A percentile compares a stretch with the other conserved stretches of the same genome.
Conservation (phyloP, 37 sponge, comb jelly and placozoan species). For the Hormiphora californensis region DNA sequence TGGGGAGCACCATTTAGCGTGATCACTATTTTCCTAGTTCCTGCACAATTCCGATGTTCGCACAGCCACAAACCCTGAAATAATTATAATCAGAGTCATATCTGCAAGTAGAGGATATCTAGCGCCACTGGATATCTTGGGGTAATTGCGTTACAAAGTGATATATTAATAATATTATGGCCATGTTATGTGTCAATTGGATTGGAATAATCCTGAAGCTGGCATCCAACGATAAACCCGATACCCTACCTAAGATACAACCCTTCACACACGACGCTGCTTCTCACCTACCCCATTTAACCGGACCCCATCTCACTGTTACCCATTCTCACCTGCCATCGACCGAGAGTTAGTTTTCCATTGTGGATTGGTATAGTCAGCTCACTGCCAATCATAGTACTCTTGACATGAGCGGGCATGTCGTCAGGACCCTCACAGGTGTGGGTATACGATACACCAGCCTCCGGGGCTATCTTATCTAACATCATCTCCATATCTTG, state of each 20-base stretch:
- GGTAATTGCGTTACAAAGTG: too few relatives aligned
- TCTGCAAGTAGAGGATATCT: too few relatives aligned
- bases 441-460: constrained; percentile 2
- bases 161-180: neutral
- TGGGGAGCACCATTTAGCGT: constrained; percentile 41
- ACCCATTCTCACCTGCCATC: constrained; percentile 12
- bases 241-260: neutral
- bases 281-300: neutral
- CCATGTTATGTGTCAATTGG: neutral
- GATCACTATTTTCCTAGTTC: constrained; percentile 46
- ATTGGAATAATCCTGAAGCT: neutral
- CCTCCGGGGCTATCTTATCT: constrained; percentile 26
- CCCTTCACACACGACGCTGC: neutral
- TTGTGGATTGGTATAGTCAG: constrained; percentile 28
- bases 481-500: constrained; percentile 48
- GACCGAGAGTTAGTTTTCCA: constrained; percentile 18
- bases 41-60: constrained; percentile 37
- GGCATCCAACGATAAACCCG: neutral
- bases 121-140: too few relatives aligned
- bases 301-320: neutral
- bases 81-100: too few relatives aligned
- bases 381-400: constrained; percentile 48
- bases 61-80: constrained; percentile 46
- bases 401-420: constrained; percentile 54
- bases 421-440: constrained; percentile 51